Conservation (phyloP, 2,113 vertebrate genomes). For the Muntiacus muntjak region DNA sequence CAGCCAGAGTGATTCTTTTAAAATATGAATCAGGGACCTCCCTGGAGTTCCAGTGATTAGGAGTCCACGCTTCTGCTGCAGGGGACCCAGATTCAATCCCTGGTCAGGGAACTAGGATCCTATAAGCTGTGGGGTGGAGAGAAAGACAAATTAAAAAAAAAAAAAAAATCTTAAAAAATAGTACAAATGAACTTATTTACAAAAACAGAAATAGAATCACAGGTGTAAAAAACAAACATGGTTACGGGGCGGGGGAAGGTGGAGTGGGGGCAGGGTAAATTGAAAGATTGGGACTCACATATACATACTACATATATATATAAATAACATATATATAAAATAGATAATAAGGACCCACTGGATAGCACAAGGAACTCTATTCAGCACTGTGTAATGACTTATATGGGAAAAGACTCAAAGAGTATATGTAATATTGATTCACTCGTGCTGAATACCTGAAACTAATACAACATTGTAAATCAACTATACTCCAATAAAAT, state of each 20-base stretch:
- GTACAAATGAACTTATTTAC: background rate
- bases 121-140: background rate
- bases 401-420: background rate
- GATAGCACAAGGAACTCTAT: background rate
- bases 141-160: background rate
- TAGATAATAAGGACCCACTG: background rate
- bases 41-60: background rate
- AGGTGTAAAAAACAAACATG: background rate
- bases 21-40: background rate
- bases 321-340: background rate
- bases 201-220: background rate
- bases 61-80: background rate
- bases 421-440: background rate
- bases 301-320: background rate
- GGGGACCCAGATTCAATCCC: background rate
- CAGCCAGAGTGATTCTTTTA: background rate
- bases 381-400: background rate
- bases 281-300: background rate
- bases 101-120: background rate
- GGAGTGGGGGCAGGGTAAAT: background rate
- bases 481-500: background rate
- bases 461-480: background rate
- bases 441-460: background rate
- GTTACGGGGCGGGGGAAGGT: background rate
- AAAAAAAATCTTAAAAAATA: background rate